A percentile compares a stretch with the other conserved stretches of the same genome.
These are phyloP conservation scores for Chelidonichthys spinosus DNA, from an alignment of 2,797 vertebrate species.

Conservation along the genomic window DNA sequence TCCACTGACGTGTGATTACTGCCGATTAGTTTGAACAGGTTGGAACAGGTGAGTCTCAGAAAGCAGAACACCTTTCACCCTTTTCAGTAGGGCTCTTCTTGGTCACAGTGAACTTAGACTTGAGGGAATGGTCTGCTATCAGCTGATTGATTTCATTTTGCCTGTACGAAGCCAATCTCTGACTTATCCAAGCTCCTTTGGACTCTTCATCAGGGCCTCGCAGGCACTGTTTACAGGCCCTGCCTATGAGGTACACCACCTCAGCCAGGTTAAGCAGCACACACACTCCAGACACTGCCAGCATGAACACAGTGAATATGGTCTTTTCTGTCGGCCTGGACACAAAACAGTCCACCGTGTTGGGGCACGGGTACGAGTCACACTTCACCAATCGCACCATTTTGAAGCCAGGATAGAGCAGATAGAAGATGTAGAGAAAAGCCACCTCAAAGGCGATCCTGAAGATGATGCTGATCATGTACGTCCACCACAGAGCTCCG, in stretches of 20 bases:
- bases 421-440: slow-evolving; percentile 98
- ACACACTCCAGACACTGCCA: slow-evolving; percentile 93
- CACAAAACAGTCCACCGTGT: slow-evolving; percentile 97
- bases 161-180: slow-evolving; percentile 90
- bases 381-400: slow-evolving; percentile 98
- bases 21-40: slow-evolving; percentile 53
- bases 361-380: slow-evolving; percentile 95
- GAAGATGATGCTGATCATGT: slow-evolving; percentile 94
- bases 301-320: slow-evolving; percentile 97
- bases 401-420: slow-evolving; percentile 95
- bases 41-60: slow-evolving; percentile 61
- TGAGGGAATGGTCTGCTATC: slow-evolving; percentile 86
- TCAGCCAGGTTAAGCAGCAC: slow-evolving; percentile 95
- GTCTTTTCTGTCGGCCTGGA: slow-evolving; percentile 98
- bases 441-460: slow-evolving; percentile 91
- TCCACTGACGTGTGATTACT: slow-evolving; percentile 39
- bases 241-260: slow-evolving; percentile 89
- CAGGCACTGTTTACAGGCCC: slow-evolving; percentile 86
- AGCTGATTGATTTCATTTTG: slow-evolving; percentile 95
- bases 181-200: slow-evolving; percentile 84
- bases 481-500: slow-evolving; percentile 97
- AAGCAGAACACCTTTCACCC: slow-evolving; percentile 83
- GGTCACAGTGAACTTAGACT: slow-evolving; percentile 79
- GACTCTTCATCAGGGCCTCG: slow-evolving; percentile 84
- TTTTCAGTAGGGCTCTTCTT: slow-evolving; percentile 80